Evolutionary conservation across 2,888 invertebrate genomes (phyloP), one percentile per base, ranked within the genome.

Genomic region (Pristionchus fissidentatus): DNA sequence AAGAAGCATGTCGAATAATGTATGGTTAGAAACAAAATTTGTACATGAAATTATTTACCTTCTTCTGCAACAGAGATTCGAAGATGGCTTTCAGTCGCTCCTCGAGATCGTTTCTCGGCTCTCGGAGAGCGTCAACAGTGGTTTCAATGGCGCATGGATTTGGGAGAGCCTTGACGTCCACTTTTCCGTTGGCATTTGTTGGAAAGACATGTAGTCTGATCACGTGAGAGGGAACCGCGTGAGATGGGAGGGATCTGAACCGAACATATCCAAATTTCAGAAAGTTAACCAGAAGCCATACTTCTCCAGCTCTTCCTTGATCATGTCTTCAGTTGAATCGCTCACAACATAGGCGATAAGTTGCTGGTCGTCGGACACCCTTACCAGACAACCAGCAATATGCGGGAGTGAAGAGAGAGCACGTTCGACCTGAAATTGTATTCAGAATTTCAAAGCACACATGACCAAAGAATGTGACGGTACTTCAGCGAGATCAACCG

Each of bases 181-280:
- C 29, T 26, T 79, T 79, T n/a, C 57, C 57, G 41, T 79, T 79
- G n/a, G 55, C 52, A 79, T 79, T 79, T 13, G 57, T 79, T 15
- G 79, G 79, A 19, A 79, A 79, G 19, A 35, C 10, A 2, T 55
- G 13, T 10, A 79, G 46, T 26, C 4, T 52, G 15, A 79, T 22
- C 10, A 79, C 35, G 35, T 55, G 55, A 52, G 52, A 22, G 13
- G 79, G 79, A n/a, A 79, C 35, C 57, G 55, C 38, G 57, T 79
- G 26, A 0, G 52, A 35, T 1, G 79, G 79, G 15, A 79, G 38
- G 4, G 38, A n/a, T 35, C 79, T 79, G 38, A 19, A 75, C 4
- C 13, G 19, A 10, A 29, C 62, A 29, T 29, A 62, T 29, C 35
- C 26, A 41, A 1, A 41, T 38, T 3, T 49, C 13, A 62, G 13